Evolutionary conservation across 2,888 invertebrate genomes (phyloP), one percentile per base, ranked within the genome.

Genomic region (Nomada ferruginata): DNA sequence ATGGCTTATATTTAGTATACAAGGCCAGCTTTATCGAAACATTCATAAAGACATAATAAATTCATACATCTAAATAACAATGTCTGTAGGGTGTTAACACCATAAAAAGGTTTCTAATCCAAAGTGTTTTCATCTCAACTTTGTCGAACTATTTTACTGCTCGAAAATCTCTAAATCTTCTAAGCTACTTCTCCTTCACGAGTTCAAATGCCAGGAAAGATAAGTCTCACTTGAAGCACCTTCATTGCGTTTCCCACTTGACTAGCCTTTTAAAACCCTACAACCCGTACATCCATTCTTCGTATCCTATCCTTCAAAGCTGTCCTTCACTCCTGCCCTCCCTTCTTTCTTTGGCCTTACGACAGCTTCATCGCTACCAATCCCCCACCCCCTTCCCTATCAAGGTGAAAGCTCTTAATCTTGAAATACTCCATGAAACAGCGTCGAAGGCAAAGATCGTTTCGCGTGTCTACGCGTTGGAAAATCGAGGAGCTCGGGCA

Each of bases 331-430:
- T 68, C 74, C 29, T 52, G 57, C 61, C 26, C 13, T 72, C 10
- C 53, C 52, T 50, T 52, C 36, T 53, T 42, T 59, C 23, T 29
- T 26, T 60, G 42, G 13, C 71, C 59, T 61, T 80, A 52, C 73
- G 52, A 74, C 61, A 60, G 53, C 36, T 63, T 60, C 50, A 42
- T 20, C 36, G 36, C 5, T 7, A 36, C 36, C 36, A 36, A 36
- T 7, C 36, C 36, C 36, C 5, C 36, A 7, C 36, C 23, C 23
- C 20, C 23, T 11, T 20, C 74, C 42, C 69, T 70, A 85, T 87
- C 86, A 73, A 75, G 53, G n/a, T 64, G 86, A 77, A 84, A 82
- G 85, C 79, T 81, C 87, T 89, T 88, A 89, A 87, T 88, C 89
- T 82, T 77, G 57, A 83, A 84, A 87, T 78, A 86, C 84, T 73